A percentile compares a stretch with the other conserved stretches of the same genome.
Conservation (phyloP, 2,113 vertebrate genomes). For the Thymallus thymallus region DNA sequence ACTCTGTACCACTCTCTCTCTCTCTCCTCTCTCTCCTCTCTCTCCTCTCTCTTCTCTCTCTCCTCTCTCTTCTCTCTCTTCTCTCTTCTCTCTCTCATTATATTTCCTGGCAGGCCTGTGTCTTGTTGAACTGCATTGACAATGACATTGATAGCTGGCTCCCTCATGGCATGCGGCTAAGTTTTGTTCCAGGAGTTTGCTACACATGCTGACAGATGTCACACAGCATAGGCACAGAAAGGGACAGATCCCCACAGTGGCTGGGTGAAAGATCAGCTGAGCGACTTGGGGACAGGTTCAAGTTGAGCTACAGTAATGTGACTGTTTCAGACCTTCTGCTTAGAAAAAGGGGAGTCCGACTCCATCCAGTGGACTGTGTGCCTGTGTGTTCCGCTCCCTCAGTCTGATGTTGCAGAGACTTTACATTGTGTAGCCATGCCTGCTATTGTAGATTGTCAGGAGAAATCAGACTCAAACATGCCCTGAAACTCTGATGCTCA, state of each 20-base stretch:
- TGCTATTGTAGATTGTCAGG: conserved; percentile 48
- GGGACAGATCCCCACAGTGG: conserved; percentile 55
- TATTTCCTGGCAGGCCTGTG: conserved; percentile 19
- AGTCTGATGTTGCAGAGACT: conserved; percentile 21
- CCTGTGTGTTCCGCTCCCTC: conserved; percentile 5
- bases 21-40: not conserved
- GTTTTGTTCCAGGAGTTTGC: conserved; percentile 53
- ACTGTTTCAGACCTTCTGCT: conserved; percentile 37
- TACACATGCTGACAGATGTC: conserved; percentile 68
- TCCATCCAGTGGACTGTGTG: conserved; percentile 25
- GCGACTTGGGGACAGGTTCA: conserved; percentile 48
- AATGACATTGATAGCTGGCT: conserved; percentile 7
- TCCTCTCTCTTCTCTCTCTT: not conserved
- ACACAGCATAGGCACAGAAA: conserved; percentile 34
- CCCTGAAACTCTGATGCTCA: conserved; percentile 12
- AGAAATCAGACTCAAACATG: conserved; percentile 44
- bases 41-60: not conserved
- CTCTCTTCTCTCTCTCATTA: too few species aligned
- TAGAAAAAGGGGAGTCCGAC: conserved; percentile 21
- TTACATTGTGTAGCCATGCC: conserved; percentile 14
- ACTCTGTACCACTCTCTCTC: not conserved
- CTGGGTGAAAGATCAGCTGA: conserved; percentile 53
- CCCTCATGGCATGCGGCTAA: conserved; percentile 4
- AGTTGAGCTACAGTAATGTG: conserved; percentile 51
- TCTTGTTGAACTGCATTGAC: not conserved